Evolutionary conservation across 2,888 invertebrate species (phyloP).

Genomic region (Eilema caniola): DNA sequence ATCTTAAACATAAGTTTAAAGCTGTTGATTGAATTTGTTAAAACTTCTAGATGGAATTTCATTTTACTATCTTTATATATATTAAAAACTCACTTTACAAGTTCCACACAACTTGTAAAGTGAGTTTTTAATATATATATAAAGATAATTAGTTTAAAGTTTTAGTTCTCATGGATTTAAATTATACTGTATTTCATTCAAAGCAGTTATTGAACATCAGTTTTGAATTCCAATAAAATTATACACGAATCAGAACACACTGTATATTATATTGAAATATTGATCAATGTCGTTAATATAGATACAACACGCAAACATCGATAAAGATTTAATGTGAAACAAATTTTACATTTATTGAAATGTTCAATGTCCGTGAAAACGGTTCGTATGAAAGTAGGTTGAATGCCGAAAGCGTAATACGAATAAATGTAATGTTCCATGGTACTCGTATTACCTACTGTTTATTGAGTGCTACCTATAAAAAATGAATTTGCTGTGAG

Average conservation of each 20-base stretch:
- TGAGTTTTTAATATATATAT: too few relatives aligned
- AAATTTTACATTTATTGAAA: constrained; percentile 35
- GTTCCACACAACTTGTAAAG: too few relatives aligned
- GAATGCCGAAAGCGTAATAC: constrained; percentile 33
- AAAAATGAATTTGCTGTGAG: neutral
- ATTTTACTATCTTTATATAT: too few relatives aligned
- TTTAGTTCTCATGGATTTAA: neutral
- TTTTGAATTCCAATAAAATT: constrained; percentile 25
- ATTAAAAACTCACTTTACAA: too few relatives aligned
- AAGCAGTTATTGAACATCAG: neutral
- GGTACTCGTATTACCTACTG: constrained; percentile 16
- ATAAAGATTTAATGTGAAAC: constrained; percentile 26
- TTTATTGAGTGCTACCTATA: constrained; percentile 3
- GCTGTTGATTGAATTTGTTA: too few relatives aligned
- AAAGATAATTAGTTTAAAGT: too few relatives aligned
- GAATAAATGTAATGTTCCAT: constrained; percentile 23
- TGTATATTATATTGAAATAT: constrained; percentile 25
- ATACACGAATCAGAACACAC: constrained; percentile 32
- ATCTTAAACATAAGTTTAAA: too few relatives aligned
- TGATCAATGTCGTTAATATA: constrained; percentile 29
- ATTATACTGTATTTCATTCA: neutral
- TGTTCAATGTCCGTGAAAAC: constrained; percentile 37
- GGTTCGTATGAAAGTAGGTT: constrained; percentile 37
- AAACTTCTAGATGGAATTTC: too few relatives aligned
- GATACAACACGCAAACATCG: constrained; percentile 27